Evolutionary conservation across 2,888 invertebrate genomes (phyloP), one percentile per base, ranked within the genome.

Genomic region (Pycnomerus fuliginosus): DNA sequence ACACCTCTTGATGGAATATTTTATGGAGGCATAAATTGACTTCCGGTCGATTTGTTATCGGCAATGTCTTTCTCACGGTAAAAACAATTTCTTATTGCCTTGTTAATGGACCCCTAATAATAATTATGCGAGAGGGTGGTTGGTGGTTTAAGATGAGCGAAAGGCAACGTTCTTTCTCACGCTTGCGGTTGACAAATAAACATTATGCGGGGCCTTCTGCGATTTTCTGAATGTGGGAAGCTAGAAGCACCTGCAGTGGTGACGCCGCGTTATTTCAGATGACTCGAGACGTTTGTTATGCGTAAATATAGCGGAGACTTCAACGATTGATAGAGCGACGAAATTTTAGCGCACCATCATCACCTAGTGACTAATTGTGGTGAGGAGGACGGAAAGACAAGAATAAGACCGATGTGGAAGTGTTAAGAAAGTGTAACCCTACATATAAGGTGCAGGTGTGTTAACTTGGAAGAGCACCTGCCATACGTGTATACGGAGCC

Each of bases 361-460:
- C n/a, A n/a, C n/a, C n/a, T n/a, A n/a, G n/a, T n/a, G n/a, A n/a
- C n/a, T n/a, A n/a, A n/a, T n/a, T n/a, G 17, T 8, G 32, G 16
- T n/a, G 7, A 30, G 13, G 20, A 35, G 30, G 31, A 17, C 30
- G 28, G 28, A 34, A 42, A 16, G 29, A 38, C 37, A 42, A 44
- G 45, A 50, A 50, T 48, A 44, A 33, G 27, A 36, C 44, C 44
- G 48, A 27, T 16, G 8, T 35, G 45, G 44, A 55, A 56, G 60
- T 57, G 60, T 58, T 60, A 60, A 60, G 62, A 62, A 62, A 61
- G 62, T 62, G 60, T 62, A 62, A 57, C 58, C 58, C 61, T 55
- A 55, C 58, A 59, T 60, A 56, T 57, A 53, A 50, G 55, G 55
- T 54, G 58, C 60, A 60, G 60, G 60, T 60, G 58, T 52, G n/a